Conservation (phyloP, 2,113 vertebrate genomes). For the Turnix velox region DNA sequence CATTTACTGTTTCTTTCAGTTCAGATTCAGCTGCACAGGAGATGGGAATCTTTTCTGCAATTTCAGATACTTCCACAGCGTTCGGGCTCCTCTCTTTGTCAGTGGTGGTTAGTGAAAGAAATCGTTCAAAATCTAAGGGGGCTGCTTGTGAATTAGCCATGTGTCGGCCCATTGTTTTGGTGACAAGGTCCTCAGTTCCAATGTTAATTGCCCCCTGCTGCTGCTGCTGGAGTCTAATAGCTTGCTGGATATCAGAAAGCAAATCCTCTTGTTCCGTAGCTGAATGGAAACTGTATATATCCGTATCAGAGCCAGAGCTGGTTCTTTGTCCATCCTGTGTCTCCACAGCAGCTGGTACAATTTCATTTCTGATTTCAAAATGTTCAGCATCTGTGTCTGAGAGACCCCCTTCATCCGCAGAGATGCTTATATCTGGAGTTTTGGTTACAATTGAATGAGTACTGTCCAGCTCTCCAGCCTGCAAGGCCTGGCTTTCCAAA, state of each 20-base stretch:
- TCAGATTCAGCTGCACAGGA: background rate
- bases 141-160: conserved; percentile 44
- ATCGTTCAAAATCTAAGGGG: conserved; percentile 62
- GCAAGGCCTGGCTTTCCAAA: conserved; percentile 76
- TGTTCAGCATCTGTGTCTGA: conserved; percentile 82
- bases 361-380: conserved; percentile 66
- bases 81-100: conserved; percentile 59
- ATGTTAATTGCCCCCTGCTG: conserved; percentile 72
- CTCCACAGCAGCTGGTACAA: conserved; percentile 59
- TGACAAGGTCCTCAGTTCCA: conserved; percentile 56
- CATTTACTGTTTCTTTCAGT: background rate
- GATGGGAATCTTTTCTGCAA: background rate
- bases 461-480: conserved; percentile 82
- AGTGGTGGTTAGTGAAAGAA: conserved; percentile 24
- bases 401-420: conserved; percentile 87
- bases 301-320: conserved; percentile 94
- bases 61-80: conserved; percentile 26
- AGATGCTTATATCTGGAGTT: conserved; percentile 87
- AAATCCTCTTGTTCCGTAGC: conserved; percentile 94
- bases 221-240: conserved; percentile 88
- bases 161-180: conserved; percentile 68
- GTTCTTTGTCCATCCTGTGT: conserved; percentile 83
- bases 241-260: conserved; percentile 95
- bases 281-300: conserved; percentile 98
- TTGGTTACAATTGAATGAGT: conserved; percentile 77